A percentile compares a stretch with the other conserved stretches of the same genome.
Conservation (phyloP, 2,888 invertebrate genomes). For the Oxyteleia sp. region DNA sequence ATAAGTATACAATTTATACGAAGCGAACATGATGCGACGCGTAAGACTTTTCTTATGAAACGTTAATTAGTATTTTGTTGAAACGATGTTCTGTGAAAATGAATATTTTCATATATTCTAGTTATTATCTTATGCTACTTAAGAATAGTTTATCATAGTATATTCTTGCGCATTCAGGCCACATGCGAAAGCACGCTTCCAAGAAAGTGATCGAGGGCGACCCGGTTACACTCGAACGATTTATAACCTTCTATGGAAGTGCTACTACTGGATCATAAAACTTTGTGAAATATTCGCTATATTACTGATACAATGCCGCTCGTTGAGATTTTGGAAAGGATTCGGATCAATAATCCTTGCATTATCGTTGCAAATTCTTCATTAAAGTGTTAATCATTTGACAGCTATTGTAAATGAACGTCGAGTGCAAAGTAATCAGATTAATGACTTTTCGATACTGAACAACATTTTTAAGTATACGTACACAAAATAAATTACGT, state of each 20-base stretch:
- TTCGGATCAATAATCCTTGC: slow-evolving; percentile 50
- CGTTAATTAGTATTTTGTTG: slow-evolving; percentile 60
- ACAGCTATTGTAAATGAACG: no score
- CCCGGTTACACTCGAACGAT: slow-evolving; percentile 73
- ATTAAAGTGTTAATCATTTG: slow-evolving; percentile 40
- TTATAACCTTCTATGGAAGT: slow-evolving; percentile 73
- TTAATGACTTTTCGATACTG: no score
- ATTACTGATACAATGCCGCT: slow-evolving; percentile 69
- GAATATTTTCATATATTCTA: slow-evolving; percentile 63
- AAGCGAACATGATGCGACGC: not conserved
- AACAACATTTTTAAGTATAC: no score
- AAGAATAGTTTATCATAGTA: slow-evolving; percentile 72
- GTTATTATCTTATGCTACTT: slow-evolving; percentile 71
- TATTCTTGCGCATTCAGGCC: slow-evolving; percentile 73
- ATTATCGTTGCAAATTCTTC: slow-evolving; percentile 54
- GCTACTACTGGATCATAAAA: slow-evolving; percentile 73
- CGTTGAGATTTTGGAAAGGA: slow-evolving; percentile 67
- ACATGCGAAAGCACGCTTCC: slow-evolving; percentile 76
- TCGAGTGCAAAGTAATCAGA: no score
- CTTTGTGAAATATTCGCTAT: slow-evolving; percentile 72
- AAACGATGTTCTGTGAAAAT: slow-evolving; percentile 54
- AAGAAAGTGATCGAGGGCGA: slow-evolving; percentile 80
- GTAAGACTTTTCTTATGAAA: slow-evolving; percentile 23
- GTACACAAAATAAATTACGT: no score
- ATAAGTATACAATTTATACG: not conserved